Conservation (phyloP, 2,888 invertebrate species). For the Himalopsyche japonica region DNA sequence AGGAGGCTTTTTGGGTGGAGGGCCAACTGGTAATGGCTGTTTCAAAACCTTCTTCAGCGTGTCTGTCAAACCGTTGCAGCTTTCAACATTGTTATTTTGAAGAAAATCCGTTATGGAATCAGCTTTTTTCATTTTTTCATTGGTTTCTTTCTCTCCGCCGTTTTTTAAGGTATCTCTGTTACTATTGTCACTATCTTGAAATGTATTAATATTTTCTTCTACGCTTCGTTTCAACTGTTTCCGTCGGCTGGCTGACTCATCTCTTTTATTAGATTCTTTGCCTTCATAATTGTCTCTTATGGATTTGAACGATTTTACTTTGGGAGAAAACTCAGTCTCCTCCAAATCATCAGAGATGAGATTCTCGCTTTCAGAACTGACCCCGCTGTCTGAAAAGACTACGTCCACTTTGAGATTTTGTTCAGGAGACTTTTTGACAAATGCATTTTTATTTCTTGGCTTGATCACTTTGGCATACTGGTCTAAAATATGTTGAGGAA, state of each 20-base stretch:
- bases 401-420: slow-evolving; percentile 17
- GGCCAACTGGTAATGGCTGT: slow-evolving; percentile 69
- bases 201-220: neutral
- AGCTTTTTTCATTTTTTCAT: neutral
- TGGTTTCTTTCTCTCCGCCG: neutral
- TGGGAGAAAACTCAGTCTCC: slow-evolving; percentile 46
- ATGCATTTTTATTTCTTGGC: slow-evolving; percentile 45
- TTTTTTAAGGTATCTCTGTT: slow-evolving; percentile 3
- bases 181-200: neutral
- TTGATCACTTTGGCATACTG: slow-evolving; percentile 57
- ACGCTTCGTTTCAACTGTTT: slow-evolving; percentile 35
- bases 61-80: slow-evolving; percentile 57
- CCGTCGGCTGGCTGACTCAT: slow-evolving; percentile 6
- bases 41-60: slow-evolving; percentile 68
- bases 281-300: slow-evolving; percentile 38
- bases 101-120: neutral
- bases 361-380: slow-evolving; percentile 58
- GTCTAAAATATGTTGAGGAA: slow-evolving; percentile 55
- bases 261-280: slow-evolving; percentile 10
- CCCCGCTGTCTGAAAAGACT: slow-evolving; percentile 57
- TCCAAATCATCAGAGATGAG: slow-evolving; percentile 45
- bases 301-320: slow-evolving; percentile 39
- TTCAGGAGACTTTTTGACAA: slow-evolving; percentile 8
- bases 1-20: slow-evolving; percentile 78
- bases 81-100: slow-evolving; percentile 45